Percentiles rank a stretch among this genome's conserved stretches.
Evolutionary conservation across 2,888 invertebrate species (phyloP).

Genomic region (Apodemia mormo): DNA sequence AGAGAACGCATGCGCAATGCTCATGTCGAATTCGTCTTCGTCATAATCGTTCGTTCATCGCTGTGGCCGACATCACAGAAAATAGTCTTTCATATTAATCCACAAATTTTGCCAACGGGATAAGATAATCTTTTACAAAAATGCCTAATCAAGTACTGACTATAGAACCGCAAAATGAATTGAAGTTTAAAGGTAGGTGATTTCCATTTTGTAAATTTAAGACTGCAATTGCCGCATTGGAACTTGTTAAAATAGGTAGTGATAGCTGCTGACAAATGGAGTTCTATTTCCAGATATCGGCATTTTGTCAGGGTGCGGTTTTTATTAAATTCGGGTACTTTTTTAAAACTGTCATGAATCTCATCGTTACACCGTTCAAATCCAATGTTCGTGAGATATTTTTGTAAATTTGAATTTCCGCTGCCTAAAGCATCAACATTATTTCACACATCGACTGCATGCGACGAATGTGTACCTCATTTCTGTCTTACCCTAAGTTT

Average conservation of each 20-base stretch:
- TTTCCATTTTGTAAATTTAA: constrained; percentile 45
- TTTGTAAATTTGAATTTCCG: not conserved
- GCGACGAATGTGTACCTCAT: not conserved
- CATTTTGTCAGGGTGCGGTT: constrained; percentile 77
- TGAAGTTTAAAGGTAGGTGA: constrained; percentile 93
- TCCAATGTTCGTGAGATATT: not conserved
- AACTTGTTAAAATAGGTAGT: constrained; percentile 66
- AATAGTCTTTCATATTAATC: constrained; percentile 57
- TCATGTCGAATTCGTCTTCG: constrained; percentile 64
- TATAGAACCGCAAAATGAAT: constrained; percentile 94
- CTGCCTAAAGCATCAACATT: not conserved
- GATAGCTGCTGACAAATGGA: constrained; percentile 79
- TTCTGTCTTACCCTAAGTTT: not conserved
- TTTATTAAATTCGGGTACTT: constrained; percentile 39
- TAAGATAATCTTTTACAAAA: constrained; percentile 75
- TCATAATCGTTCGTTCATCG: constrained; percentile 53
- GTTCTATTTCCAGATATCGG: constrained; percentile 81
- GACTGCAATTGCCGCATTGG: constrained; percentile 56
- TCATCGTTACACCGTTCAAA: not conserved
- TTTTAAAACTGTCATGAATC: not conserved
- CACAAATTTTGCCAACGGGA: constrained; percentile 64
- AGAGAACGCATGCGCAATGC: constrained; percentile 50
- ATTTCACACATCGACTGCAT: not conserved
- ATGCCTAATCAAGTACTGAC: constrained; percentile 89
- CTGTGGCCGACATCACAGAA: constrained; percentile 66